Base-by-base conservation (phyloP, 2,797 vertebrate genomes). In the Cygnus olor region DNA sequence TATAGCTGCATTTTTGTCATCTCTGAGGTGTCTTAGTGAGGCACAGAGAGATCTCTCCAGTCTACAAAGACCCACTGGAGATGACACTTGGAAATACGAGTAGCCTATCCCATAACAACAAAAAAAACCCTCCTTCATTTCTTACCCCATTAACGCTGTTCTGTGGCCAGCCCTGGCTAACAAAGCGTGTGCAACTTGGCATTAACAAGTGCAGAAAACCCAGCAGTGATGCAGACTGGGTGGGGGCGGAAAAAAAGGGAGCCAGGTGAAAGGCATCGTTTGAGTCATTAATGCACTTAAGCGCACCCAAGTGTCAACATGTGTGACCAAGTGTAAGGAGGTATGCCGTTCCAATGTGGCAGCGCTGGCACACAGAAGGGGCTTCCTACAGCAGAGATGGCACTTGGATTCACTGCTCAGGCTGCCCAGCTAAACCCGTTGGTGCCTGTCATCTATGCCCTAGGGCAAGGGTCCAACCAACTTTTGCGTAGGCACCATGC, bases 371-470 rank as follows among this genome's bases (percentile, higher is more conserved):
- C 87, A 90, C 70, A 89, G 93, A 94, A 94, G 81, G 96, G 93
- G 84, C 95, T 92, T 90, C 88, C 96, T 88, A 61, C 95, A 91
- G 92, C 79, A 96, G 96, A 95, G 96, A 97, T 91, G 93, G 96
- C 93, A 70, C 95, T 95, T 77, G 94, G 96, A 97, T 87, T 89
- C 3, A 5, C 64, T 88, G 96, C 96, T 94, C 80, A 27, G 97
- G 97, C 98, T 97, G 97, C 96, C 97, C 79, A 72, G 94, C 85
- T 94, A 97, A 98, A 97, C 96, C 97, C 95, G 72, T 61, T 7
- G n/a, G 89, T 97, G 97, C 95, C 95, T 97, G 97, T 97, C 98
- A 97, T 95, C 97, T 95, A 97, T 97, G 97, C 97, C 98, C 97
- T 83, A 89, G 96, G 97, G 97, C 97, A 54, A 95, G 96, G 97